A percentile compares a stretch with the other conserved stretches of the same genome.
Evolutionary conservation across 92 coral and sea anemone genomes (phyloP).

Genomic region (Umimayanthus kanabou): DNA sequence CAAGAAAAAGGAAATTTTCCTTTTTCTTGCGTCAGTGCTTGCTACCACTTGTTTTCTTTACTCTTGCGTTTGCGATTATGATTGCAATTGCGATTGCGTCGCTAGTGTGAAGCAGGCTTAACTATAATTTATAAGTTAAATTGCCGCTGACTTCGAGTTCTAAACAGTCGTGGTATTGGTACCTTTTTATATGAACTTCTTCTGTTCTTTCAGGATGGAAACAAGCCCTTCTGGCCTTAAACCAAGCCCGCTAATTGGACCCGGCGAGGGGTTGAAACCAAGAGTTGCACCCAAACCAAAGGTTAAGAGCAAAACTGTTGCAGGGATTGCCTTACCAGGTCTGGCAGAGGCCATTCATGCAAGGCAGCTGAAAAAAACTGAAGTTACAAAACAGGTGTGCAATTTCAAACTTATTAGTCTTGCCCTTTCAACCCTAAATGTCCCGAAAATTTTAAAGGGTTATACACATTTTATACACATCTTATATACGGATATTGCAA

Average conservation of each 20-base stretch:
- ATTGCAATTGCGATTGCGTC: too few relatives aligned
- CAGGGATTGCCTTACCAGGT: constrained; percentile 94
- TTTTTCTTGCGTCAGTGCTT: too few relatives aligned
- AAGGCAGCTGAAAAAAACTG: constrained; percentile 64
- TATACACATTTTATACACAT: too few relatives aligned
- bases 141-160: too few relatives aligned
- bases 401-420: not conserved
- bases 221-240: constrained; percentile 51
- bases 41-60: too few relatives aligned
- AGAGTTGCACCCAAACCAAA: constrained; percentile 68
- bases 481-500: too few relatives aligned
- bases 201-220: constrained; percentile 28
- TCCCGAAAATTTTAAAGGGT: not conserved
- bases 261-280: constrained; percentile 61
- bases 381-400: constrained; percentile 55
- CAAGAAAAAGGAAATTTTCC: too few relatives aligned
- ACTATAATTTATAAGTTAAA: too few relatives aligned
- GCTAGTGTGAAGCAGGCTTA: too few relatives aligned
- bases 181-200: too few relatives aligned
- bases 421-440: not conserved
- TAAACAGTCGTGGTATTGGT: too few relatives aligned
- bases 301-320: constrained; percentile 73
- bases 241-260: constrained; percentile 39
- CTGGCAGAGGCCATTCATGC: constrained; percentile 80
- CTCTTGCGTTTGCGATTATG: too few relatives aligned